Conservation (phyloP, 1,140 invertebrate species). For the Leucophenga varia region DNA sequence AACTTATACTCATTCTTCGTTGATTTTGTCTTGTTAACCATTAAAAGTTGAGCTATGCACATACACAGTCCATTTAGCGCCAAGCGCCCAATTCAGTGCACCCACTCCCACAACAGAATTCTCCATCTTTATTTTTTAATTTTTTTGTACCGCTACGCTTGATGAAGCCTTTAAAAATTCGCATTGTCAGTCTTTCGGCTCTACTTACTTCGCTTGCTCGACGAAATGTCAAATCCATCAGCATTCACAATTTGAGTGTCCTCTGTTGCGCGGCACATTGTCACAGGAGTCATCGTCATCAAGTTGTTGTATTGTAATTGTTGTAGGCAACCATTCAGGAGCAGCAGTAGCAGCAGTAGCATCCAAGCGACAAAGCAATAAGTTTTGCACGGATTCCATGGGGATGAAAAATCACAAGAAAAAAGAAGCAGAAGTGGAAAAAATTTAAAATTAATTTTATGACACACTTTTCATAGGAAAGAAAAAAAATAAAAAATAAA, state of each 20-base stretch:
- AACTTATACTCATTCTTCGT: no score
- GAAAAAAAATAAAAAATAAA: background rate
- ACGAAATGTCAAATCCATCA: conserved; percentile 54
- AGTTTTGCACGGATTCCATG: conserved; percentile 48
- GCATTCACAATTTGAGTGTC: conserved; percentile 55
- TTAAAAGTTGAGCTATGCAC: conserved; percentile 46
- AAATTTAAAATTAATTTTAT: conserved; percentile 55
- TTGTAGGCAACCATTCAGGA: conserved; percentile 22
- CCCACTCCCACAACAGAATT: no score
- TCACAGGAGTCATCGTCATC: conserved; percentile 12
- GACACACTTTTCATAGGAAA: conserved; percentile 53
- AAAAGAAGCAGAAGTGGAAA: conserved; percentile 33
- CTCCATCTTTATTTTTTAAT: no score
- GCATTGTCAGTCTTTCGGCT: conserved; percentile 47
- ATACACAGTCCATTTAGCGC: background rate
- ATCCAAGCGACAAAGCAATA: conserved; percentile 20
- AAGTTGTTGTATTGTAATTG: conserved; percentile 13
- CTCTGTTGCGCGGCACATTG: conserved; percentile 37
- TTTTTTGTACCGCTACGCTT: no score
- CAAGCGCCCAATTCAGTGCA: no score
- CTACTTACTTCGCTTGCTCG: conserved; percentile 54
- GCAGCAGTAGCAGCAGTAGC: conserved; percentile 16
- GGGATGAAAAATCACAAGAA: conserved; percentile 46
- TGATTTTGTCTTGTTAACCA: conserved; percentile 34
- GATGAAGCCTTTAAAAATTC: conserved; percentile 36